phyloP scores from a whole-genome alignment of 2,113 vertebrate species.

The Girardinichthys multiradiatus region DNA sequence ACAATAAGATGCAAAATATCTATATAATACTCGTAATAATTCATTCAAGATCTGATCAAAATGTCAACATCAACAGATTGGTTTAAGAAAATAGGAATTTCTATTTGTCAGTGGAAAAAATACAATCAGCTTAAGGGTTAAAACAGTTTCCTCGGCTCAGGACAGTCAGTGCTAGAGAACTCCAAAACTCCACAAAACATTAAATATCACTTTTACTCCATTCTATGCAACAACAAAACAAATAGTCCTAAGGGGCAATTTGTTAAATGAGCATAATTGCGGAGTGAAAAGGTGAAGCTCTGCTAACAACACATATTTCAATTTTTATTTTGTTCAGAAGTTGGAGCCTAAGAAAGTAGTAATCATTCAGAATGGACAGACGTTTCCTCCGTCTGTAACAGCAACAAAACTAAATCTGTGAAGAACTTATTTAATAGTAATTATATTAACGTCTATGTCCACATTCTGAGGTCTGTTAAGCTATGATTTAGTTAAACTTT shows the following conservation, averaged over 20 bases:
- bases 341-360: background rate
- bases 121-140: constrained; percentile 15
- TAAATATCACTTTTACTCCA: background rate
- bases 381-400: too few relatives aligned
- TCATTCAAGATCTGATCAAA: constrained; percentile 44
- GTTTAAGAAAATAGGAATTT: constrained; percentile 40
- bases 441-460: background rate
- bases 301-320: background rate
- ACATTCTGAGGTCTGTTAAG: background rate
- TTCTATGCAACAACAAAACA: background rate
- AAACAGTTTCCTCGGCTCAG: background rate
- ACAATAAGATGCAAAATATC: constrained; percentile 29
- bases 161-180: background rate
- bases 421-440: background rate
- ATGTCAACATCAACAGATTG: constrained; percentile 28
- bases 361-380: too few relatives aligned
- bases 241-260: too few relatives aligned
- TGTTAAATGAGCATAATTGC: background rate
- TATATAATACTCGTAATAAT: constrained; percentile 64
- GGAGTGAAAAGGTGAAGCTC: background rate
- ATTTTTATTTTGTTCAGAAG: background rate
- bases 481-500: background rate
- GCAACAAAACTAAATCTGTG: background rate
- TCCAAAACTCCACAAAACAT: background rate
- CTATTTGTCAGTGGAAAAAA: constrained; percentile 31